Conservation (phyloP, 2,113 vertebrate genomes). For the Calidris pugnax region DNA sequence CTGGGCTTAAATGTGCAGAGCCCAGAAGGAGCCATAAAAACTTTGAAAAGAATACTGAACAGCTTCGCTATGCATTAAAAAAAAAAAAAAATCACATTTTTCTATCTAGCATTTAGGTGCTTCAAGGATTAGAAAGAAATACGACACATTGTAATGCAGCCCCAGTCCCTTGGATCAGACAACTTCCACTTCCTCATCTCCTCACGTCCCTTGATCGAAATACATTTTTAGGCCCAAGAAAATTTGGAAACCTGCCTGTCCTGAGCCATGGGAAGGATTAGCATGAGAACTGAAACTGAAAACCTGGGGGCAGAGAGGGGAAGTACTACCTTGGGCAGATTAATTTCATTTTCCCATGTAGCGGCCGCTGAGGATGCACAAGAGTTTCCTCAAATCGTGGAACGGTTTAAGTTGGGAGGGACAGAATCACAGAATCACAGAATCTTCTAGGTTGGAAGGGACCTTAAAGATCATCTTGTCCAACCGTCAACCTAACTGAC, state of each 20-base stretch:
- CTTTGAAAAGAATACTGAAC: neutral
- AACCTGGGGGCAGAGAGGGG: neutral
- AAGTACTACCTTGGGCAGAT: neutral
- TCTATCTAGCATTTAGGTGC: neutral
- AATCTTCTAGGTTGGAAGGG: no score
- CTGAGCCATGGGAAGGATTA: neutral
- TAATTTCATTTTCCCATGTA: neutral
- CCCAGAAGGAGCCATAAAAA: slow-evolving; percentile 13
- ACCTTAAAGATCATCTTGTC: no score
- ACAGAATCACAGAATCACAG: no score
- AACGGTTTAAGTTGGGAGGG: no score
- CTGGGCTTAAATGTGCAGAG: neutral
- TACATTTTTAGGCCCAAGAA: neutral
- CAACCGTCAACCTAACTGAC: no score
- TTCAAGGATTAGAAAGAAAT: slow-evolving; percentile 7
- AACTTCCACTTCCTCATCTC: neutral
- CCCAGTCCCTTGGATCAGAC: neutral
- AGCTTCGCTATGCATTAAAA: neutral
- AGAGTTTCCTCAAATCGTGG: neutral
- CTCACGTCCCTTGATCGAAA: neutral
- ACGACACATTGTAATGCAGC: neutral
- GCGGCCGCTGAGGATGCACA: accelerated
- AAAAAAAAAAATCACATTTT: neutral
- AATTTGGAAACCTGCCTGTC: neutral
- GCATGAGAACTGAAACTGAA: neutral